Evolutionary conservation across 2,888 invertebrate genomes (phyloP).

Genomic region (Chrysolina haemoptera): DNA sequence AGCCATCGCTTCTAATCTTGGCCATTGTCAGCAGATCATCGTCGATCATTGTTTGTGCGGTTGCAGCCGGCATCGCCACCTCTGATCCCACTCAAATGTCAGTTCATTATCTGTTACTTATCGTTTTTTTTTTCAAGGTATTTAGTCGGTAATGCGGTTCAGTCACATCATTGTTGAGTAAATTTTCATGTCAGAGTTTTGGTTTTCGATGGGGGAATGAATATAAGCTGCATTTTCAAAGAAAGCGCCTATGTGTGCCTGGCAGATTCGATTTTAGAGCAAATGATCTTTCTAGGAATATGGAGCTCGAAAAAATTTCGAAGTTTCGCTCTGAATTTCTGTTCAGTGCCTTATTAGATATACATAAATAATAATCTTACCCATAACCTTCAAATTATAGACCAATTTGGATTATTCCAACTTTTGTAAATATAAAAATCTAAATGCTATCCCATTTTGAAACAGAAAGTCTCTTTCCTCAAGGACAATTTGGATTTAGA

Average conservation of each 20-base stretch:
- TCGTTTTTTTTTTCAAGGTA: constrained; percentile 41
- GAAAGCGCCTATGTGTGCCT: not conserved
- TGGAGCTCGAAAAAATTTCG: too few relatives aligned
- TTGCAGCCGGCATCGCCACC: constrained; percentile 56
- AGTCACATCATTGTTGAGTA: constrained; percentile 23
- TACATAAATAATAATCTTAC: not conserved
- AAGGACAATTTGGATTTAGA: too few relatives aligned
- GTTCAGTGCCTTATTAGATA: too few relatives aligned
- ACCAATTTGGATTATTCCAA: too few relatives aligned
- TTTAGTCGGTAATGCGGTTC: constrained; percentile 30
- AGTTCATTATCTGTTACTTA: constrained; percentile 54
- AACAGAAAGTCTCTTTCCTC: too few relatives aligned
- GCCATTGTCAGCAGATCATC: constrained; percentile 53
- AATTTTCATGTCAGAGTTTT: constrained; percentile 7
- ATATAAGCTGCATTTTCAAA: constrained; percentile 5
- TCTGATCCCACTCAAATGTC: constrained; percentile 51
- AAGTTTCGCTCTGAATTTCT: too few relatives aligned
- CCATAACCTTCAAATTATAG: too few relatives aligned
- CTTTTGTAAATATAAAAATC: too few relatives aligned
- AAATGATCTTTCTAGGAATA: too few relatives aligned
- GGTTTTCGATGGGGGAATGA: not conserved
- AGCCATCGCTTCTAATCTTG: constrained; percentile 52
- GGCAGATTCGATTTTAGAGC: too few relatives aligned
- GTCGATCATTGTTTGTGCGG: constrained; percentile 56
- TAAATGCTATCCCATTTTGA: too few relatives aligned